Evolutionary conservation across 2,113 vertebrate genomes (phyloP), one percentile per base, ranked within the genome.

Genomic region (Emydura subglobosa): DNA sequence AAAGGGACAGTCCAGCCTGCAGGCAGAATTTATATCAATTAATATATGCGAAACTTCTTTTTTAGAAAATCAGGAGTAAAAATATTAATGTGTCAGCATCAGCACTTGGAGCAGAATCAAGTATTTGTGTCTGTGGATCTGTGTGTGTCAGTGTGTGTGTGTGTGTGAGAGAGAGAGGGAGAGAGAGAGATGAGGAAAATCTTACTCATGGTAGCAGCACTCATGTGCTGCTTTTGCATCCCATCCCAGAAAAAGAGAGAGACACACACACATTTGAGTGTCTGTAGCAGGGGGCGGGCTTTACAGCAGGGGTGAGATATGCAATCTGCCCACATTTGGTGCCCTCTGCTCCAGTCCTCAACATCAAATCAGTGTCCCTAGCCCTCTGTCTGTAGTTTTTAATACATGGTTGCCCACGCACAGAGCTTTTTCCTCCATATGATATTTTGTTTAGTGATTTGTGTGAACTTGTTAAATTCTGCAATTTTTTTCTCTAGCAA

Each of bases 281-380:
- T 85, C 4, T 1, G 13, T 54, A 53, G 21, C 59, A 87, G 16
- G 42, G 21, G 57, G 83, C 61, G 82, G 31, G 85, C 5, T 74
- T 3, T 0, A 21, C 9, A 19, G 59, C 29, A 12, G 31, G 34
- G 4, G 16, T 3, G 57, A 72, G n/a, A 76, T 82, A 42, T 53
- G 29, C 49, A 72, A 44, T 54, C 79, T 74, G 16, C 27, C 76
- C 87, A 5, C 53, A 83, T 82, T 27, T 39, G 79, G 53, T 65
- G 54, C 74, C 42, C 83, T 88, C 25, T 91, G 88, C 59, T 89
- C 39, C 51, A 82, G 79, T 27, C 90, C 6, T 6, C 87, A 59
- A 5, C 39, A 39, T 19, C n/a, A 47, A 13, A 42, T 78, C 85
- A 82, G 54, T 89, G 50, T 79, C 88, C 8, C 13, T 74, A 93